Evolutionary conservation across 2,113 vertebrate genomes (phyloP), one percentile per base, ranked within the genome.

Genomic region (Microcebus ravelobensis): DNA sequence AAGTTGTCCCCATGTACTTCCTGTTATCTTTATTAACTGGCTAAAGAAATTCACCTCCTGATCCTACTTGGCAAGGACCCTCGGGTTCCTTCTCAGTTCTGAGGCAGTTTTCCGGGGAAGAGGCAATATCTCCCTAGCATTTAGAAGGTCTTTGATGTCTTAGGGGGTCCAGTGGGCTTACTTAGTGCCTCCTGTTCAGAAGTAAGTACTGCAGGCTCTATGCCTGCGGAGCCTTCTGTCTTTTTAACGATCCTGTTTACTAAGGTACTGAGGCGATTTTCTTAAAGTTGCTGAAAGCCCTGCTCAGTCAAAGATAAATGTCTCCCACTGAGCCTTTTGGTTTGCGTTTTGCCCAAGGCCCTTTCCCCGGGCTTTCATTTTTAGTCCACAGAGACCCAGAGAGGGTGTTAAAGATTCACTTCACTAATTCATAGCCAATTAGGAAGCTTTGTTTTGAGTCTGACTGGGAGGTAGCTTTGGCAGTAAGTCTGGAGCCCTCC

Each of bases 201-300:
- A 21, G 68, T 39, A 91, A 87, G 23, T 23, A 42, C 17, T 14
- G 36, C 6, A 45, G 65, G 45, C 79, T 84, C 34, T 52, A 31
- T 50, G 89, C 91, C 93, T 48, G 3, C 27, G 2, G 87, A 86
- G 55, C 27, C 2, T 14, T 65, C 84, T 63, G 57, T 95, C 89
- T 94, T 95, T 93, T 93, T 77, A 91, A 96, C 39, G 84, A 89
- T 86, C 57, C 50, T 97, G 45, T 97, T 97, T 96, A 93, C 93
- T 63, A 59, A 91, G 50, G 87, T 21, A 55, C 63, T 27, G n/a
- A 87, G 87, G 52, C 82, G 84, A 61, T 96, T 96, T 96, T 86
- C 87, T 71, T 83, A 13, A 90, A 86, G 89, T 92, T 84, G 89
- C 76, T 93, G 31, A 29, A 93, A 93, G 88, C 39, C 68, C 77